Evolutionary conservation across 2,888 invertebrate genomes (phyloP).

Genomic region (Meganola albula): DNA sequence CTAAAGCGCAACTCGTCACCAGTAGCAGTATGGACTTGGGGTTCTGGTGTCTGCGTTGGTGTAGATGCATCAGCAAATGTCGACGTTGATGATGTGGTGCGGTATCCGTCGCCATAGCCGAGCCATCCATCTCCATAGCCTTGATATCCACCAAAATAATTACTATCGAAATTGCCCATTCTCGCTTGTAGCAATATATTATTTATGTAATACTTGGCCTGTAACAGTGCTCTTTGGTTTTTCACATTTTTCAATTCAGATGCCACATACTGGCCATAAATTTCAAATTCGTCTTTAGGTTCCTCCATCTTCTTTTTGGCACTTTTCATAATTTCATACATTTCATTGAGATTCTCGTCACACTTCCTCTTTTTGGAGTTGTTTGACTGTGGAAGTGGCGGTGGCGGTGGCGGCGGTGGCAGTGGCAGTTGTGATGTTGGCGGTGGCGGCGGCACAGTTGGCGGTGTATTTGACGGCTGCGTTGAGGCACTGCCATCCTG

Average conservation of each 20-base stretch:
- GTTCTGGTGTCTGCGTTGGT: slow-evolving; percentile 6
- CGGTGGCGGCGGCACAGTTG: neutral
- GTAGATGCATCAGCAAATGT: too few species aligned
- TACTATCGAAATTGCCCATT: slow-evolving; percentile 8
- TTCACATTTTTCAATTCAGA: slow-evolving; percentile 13
- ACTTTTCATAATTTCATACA: slow-evolving; percentile 8
- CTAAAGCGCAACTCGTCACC: slow-evolving; percentile 10
- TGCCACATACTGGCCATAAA: slow-evolving; percentile 16
- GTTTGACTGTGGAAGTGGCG: neutral
- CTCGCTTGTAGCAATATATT: slow-evolving; percentile 11
- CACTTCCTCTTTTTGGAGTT: neutral
- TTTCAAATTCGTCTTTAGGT: slow-evolving; percentile 14
- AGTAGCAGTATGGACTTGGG: slow-evolving; percentile 11
- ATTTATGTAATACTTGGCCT: slow-evolving; percentile 18
- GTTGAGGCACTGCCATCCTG: neutral
- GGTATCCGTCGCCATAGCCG: slow-evolving; percentile 2
- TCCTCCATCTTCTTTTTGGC: slow-evolving; percentile 12
- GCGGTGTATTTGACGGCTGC: neutral
- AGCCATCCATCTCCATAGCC: slow-evolving; percentile 4
- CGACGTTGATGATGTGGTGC: slow-evolving; percentile 1
- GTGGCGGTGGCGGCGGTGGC: neutral
- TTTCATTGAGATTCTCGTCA: slow-evolving; percentile 1
- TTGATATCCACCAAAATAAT: slow-evolving; percentile 3
- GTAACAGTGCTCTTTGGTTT: slow-evolving; percentile 8
- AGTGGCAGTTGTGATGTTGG: neutral